Percentiles rank a stretch among this genome's conserved stretches.
phyloP scores from a whole-genome alignment of 2,797 vertebrate genomes.

The Dendrocincla tyrannina region DNA sequence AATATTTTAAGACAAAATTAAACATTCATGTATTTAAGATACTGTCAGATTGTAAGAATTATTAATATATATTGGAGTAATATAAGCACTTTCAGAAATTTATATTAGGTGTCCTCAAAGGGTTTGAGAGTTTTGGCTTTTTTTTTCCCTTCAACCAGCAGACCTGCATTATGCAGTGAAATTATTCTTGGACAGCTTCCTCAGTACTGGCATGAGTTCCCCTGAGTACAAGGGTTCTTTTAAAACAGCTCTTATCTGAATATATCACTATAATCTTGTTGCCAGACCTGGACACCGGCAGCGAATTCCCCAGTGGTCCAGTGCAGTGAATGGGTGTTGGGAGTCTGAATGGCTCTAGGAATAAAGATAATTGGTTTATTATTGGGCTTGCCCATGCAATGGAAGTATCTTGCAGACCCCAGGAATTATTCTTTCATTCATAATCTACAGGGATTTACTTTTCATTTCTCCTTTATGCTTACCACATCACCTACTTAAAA shows the following conservation, averaged over 20 bases:
- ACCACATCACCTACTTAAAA: background rate
- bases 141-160: background rate
- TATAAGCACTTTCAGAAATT: background rate
- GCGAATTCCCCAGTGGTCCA: background rate
- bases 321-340: background rate
- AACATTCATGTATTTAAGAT: background rate
- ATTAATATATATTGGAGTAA: background rate
- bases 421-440: background rate
- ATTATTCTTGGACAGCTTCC: background rate
- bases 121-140: background rate
- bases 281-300: background rate
- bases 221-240: background rate
- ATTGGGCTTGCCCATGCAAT: background rate
- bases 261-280: background rate
- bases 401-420: background rate
- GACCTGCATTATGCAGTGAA: background rate
- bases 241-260: background rate
- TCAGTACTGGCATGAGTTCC: background rate
- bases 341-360: background rate
- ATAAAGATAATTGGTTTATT: background rate
- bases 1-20: background rate
- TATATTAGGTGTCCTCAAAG: background rate
- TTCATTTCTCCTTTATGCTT: background rate
- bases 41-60: background rate
- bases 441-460: background rate